Base-by-base conservation (phyloP, 2,113 vertebrate genomes). In the Phaetusa simplex region DNA sequence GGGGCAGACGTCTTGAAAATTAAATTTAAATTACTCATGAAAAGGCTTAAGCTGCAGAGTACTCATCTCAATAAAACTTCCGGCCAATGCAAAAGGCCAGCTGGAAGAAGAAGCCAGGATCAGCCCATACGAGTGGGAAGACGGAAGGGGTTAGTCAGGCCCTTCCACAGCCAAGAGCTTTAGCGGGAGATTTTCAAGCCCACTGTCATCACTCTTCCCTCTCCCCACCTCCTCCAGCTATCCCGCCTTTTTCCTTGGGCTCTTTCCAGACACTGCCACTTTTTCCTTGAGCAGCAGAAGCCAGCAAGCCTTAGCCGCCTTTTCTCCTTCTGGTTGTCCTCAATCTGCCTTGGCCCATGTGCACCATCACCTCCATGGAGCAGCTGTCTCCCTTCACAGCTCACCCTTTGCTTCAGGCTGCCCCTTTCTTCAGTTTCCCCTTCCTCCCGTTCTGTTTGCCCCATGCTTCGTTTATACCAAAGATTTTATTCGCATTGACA, bases 131-230 rank as follows among this genome's bases (percentile, higher is more conserved):
- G 49, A 93, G 86, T 94, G 77, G 93, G 94, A 95, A 89, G 95
- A 84, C 2, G 93, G 93, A 97, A 95, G 64, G 36, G 56, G 80
- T 97, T 97, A 95, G 88, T 96, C 86, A 95, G 87, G 49, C 53
- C 69, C 11, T 87, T 92, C 49, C 62, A 49, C 45, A 92, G 91
- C 94, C 95, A 95, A 92, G 56, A 90, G 36, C 43, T 91, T 67
- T 82, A 91, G 30, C 0, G 3, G 43, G 42, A 92, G 47, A 56
- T 79, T 94, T 92, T 91, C 0, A 0, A 4, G 0, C 43, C 47
- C 32, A 67, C 81, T 96, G 77, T 91, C 87, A 82, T 90, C 73
- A 76, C 86, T 95, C 70, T 91, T 87, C 70, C n/a, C 7, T 64
- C 83, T 96, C 67, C 50, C 42, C 38, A 59, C 40, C 32, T 79